A percentile compares a stretch with the other conserved stretches of the same genome.
phyloP scores from a whole-genome alignment of 2,888 invertebrate species.

The Platycnemis pennipes region DNA sequence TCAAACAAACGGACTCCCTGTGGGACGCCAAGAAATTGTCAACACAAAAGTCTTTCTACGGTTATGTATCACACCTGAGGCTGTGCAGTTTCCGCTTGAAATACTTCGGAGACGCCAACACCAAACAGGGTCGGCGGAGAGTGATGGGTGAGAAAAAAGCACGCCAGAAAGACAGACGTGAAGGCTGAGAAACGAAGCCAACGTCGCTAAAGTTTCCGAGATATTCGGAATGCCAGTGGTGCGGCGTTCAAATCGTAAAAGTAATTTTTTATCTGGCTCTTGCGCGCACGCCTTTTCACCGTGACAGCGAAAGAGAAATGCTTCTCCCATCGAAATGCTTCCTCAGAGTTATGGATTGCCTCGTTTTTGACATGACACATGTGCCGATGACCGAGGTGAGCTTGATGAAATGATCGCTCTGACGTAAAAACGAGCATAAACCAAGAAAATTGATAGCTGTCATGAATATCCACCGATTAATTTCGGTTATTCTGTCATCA shows the following conservation, averaged over 20 bases:
- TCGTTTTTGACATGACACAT: neutral
- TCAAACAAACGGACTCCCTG: neutral
- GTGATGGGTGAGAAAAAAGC: neutral
- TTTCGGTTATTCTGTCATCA: no score
- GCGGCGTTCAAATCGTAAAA: neutral
- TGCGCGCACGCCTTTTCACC: neutral
- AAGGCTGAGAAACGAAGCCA: neutral
- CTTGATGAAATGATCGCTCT: neutral
- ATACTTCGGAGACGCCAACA: neutral
- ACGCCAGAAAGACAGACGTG: neutral
- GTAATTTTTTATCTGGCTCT: neutral
- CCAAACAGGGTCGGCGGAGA: neutral
- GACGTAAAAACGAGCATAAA: neutral
- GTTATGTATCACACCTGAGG: neutral
- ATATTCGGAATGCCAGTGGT: neutral
- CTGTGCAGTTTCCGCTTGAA: neutral
- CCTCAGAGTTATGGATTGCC: neutral
- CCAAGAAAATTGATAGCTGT: neutral
- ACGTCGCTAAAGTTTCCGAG: neutral
- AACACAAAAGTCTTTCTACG: neutral
- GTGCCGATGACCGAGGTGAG: neutral
- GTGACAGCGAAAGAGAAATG: neutral
- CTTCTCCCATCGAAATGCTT: neutral
- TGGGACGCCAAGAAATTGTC: neutral
- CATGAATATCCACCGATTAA: no score